Evolutionary conservation across 2,113 vertebrate genomes (phyloP), one percentile per base, ranked within the genome.

Genomic region (Lagenorhynchus albirostris): DNA sequence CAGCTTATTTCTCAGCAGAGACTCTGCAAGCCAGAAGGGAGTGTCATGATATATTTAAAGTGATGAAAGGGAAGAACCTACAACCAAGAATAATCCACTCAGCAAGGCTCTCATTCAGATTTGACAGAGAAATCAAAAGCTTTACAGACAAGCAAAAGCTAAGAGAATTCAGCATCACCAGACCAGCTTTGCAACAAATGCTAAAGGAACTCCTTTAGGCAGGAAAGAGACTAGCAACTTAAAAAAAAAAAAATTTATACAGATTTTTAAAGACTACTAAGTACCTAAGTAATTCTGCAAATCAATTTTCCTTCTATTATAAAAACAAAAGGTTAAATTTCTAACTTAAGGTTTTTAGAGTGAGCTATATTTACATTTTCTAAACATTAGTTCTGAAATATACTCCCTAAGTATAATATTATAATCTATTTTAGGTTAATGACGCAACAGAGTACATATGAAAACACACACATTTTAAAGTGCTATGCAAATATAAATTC

Each of bases 271-370:
- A 89, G 53, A 73, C 50, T 74, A 83, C 10, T 18, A 70, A 67
- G 18, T 86, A 81, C 33, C 67, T 83, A 91, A 82, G n/a, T 85
- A 93, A 93, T 68, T 65, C 84, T 96, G 44, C 29, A 68, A 71
- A 84, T 92, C 55, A 87, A 70, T 94, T 88, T 96, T 96, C 31
- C 58, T 94, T 53, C 68, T 83, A 79, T 68, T 81, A 20, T 89
- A 55, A 92, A 89, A 84, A 41, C 8, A 89, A 84, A 74, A 80
- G 20, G 8, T 55, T 90, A 77, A 86, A 94, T 92, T 55, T 85
- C 33, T 44, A 92, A 92, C 29, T 92, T 92, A 58, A 5, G 7
- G 58, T 84, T 83, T 90, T 96, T 73, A 96, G n/a, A 58, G 2
- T 94, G 25, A 85, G 67, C 15, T 82, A n/a, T 12, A 62, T 79